These are phyloP conservation scores for Lepus americanus DNA, from an alignment of 2,113 vertebrate genomes.

Conservation along the genomic window DNA sequence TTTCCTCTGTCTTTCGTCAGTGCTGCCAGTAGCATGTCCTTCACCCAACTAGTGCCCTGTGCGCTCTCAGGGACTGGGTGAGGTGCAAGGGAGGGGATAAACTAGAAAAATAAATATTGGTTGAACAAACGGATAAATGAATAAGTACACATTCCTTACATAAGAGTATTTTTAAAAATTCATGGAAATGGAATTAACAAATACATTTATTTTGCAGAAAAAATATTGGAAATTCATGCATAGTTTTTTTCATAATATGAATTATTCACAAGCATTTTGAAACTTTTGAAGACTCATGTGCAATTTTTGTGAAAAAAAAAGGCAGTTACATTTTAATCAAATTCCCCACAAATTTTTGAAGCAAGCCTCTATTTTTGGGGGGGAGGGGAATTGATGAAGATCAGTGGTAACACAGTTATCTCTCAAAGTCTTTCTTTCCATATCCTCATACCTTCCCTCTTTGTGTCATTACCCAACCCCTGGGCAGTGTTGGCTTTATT, in stretches of 20 bases:
- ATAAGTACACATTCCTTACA: not conserved
- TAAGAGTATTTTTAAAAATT: too few species aligned
- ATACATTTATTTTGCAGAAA: too few species aligned
- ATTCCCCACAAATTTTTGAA: too few species aligned
- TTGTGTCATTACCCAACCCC: too few species aligned
- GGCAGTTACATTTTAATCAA: too few species aligned
- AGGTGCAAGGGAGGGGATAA: not conserved
- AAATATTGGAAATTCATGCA: too few species aligned
- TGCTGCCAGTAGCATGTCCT: not conserved
- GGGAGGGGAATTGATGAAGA: not conserved
- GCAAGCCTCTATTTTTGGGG: not conserved
- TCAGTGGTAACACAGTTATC: not conserved
- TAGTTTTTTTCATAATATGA: too few species aligned
- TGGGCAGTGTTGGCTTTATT: not conserved
- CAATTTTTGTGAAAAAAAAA: too few species aligned
- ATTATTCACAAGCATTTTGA: too few species aligned
- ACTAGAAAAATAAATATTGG: not conserved
- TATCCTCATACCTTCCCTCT: not conserved
- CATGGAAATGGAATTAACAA: too few species aligned
- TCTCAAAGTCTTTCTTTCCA: not conserved
- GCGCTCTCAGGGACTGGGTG: not conserved
- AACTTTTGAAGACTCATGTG: too few species aligned
- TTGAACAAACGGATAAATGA: not conserved
- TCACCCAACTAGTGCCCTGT: not conserved
- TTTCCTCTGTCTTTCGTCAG: not conserved